Evolutionary conservation across 2,113 vertebrate species (phyloP).

Genomic region (Platichthys flesus): DNA sequence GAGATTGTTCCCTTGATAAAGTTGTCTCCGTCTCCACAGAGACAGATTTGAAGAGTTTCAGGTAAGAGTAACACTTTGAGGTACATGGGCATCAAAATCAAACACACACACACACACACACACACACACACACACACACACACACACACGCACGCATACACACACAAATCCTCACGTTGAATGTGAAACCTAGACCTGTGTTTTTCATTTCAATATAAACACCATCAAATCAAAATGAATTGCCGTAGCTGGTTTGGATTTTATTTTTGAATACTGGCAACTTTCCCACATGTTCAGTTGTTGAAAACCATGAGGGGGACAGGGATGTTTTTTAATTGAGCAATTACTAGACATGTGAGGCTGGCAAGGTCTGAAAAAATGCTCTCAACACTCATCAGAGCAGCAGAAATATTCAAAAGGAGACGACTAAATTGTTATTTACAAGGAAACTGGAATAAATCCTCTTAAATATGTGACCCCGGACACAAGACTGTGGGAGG

Average conservation of each 20-base stretch:
- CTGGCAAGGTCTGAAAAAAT: too few relatives aligned
- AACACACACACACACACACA: neutral
- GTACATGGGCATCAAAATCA: neutral
- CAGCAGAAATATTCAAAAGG: too few relatives aligned
- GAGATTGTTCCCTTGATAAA: constrained; percentile 88
- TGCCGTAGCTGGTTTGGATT: neutral
- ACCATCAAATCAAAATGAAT: constrained; percentile 23
- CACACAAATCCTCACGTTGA: neutral
- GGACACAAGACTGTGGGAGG: too few relatives aligned
- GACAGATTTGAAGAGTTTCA: constrained; percentile 88
- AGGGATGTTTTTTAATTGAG: too few relatives aligned
- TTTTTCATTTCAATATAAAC: neutral
- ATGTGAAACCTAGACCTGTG: neutral
- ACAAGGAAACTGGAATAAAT: too few relatives aligned
- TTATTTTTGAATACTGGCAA: neutral
- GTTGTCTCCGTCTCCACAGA: constrained; percentile 88
- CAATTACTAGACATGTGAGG: too few relatives aligned
- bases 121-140: neutral
- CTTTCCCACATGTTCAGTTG: neutral
- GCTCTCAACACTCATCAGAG: too few relatives aligned
- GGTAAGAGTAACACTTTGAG: constrained; percentile 71
- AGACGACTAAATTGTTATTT: too few relatives aligned
- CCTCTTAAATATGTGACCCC: too few relatives aligned
- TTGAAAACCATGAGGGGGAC: too few relatives aligned
- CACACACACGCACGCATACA: neutral